These are phyloP conservation scores for Hyles lineata DNA, from an alignment of 2,888 invertebrate species.

Conservation along the genomic window DNA sequence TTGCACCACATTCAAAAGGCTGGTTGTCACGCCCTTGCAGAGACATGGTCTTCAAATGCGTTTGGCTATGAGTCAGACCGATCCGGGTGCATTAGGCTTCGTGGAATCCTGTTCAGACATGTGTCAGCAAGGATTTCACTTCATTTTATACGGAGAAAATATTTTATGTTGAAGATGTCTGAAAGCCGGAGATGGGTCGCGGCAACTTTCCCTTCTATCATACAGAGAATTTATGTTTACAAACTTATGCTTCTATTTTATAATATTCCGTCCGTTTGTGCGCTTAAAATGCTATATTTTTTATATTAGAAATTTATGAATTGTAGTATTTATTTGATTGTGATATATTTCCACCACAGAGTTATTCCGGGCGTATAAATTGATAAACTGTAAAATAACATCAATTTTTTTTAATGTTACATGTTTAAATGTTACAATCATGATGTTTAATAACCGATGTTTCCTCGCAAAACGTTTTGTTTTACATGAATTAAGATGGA, in stretches of 20 bases:
- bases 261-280: no score
- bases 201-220: no score
- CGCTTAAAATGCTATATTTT: no score
- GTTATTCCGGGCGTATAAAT: no score
- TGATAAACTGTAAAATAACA: no score
- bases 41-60: slow-evolving; percentile 41
- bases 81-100: slow-evolving; percentile 31
- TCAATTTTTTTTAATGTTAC: no score
- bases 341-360: no score
- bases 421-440: no score
- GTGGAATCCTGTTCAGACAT: slow-evolving; percentile 19
- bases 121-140: slow-evolving; percentile 19
- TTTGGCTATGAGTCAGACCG: slow-evolving; percentile 39
- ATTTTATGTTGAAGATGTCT: slow-evolving; percentile 4
- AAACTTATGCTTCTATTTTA: not conserved
- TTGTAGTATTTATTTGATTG: no score
- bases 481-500: slow-evolving; percentile 19
- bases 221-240: no score
- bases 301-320: no score
- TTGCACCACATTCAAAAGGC: slow-evolving; percentile 36
- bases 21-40: slow-evolving; percentile 41
- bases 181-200: slow-evolving; percentile 4
- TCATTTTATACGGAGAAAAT: not conserved
- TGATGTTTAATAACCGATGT: slow-evolving; percentile 40
- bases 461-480: slow-evolving; percentile 20